A percentile compares a stretch with the other conserved stretches of the same genome.
These are phyloP conservation scores for Bergia puertoricense DNA, from an alignment of 92 coral and sea anemone genomes.

Conservation along the genomic window DNA sequence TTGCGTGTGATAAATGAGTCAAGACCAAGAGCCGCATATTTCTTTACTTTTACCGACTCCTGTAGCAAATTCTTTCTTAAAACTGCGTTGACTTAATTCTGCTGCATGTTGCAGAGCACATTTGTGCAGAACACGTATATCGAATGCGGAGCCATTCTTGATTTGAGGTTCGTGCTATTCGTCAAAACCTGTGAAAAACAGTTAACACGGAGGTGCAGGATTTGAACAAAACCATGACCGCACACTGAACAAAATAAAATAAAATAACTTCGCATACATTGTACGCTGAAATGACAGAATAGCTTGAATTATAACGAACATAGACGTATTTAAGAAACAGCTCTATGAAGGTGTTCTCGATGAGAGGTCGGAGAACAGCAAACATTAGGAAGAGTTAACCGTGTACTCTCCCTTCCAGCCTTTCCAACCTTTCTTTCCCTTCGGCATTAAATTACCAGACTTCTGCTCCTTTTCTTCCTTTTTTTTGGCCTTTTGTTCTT, in stretches of 20 bases:
- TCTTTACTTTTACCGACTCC: background rate
- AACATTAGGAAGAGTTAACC: constrained; percentile 22
- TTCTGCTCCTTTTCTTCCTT: constrained; percentile 79
- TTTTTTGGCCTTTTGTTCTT: constrained; percentile 80
- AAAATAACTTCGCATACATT: background rate
- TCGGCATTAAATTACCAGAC: constrained; percentile 50
- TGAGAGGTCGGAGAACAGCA: background rate
- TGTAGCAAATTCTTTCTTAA: background rate
- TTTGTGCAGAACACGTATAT: background rate
- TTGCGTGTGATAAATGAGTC: no score
- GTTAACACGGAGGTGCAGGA: background rate
- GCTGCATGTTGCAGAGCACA: no score
- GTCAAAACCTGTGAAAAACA: background rate
- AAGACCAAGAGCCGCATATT: background rate
- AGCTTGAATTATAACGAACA: background rate
- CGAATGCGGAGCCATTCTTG: background rate
- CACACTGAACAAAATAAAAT: background rate
- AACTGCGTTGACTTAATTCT: no score
- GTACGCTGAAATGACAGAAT: background rate
- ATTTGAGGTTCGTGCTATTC: background rate
- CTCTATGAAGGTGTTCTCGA: background rate
- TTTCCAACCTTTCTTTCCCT: constrained; percentile 49
- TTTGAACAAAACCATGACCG: background rate
- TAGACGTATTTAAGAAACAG: background rate
- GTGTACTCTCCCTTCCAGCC: constrained; percentile 84